phyloP scores from a whole-genome alignment of 2,113 vertebrate genomes.

The Potamarius usumacintae region DNA sequence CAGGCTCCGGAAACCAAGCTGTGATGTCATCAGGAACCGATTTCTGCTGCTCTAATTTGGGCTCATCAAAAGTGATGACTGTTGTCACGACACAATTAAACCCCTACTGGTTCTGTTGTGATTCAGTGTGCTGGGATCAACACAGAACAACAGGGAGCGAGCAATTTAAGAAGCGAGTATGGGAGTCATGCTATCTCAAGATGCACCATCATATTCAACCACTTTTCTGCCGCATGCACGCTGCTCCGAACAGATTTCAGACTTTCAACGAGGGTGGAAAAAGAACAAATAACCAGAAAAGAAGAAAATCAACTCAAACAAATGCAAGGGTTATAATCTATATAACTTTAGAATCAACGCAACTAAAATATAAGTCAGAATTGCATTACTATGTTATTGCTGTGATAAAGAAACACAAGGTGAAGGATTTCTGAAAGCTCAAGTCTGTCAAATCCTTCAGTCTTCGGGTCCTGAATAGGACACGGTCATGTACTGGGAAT shows the following conservation, averaged over 20 bases:
- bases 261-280: not conserved
- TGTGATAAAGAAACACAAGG: slow-evolving; percentile 12
- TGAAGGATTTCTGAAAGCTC: slow-evolving; percentile 35
- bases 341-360: not conserved
- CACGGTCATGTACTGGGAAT: slow-evolving; percentile 28
- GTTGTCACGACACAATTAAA: slow-evolving; percentile 46
- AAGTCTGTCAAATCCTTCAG: slow-evolving; percentile 55
- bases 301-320: not conserved
- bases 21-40: slow-evolving; percentile 39
- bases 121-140: slow-evolving; percentile 42
- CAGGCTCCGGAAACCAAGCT: slow-evolving; percentile 13
- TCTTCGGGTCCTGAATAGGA: slow-evolving; percentile 49
- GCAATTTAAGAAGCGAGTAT: slow-evolving; percentile 9
- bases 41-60: slow-evolving; percentile 44
- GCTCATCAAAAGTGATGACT: slow-evolving; percentile 37
- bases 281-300: not conserved
- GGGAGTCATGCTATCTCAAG: not conserved
- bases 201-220: not conserved
- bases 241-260: not conserved
- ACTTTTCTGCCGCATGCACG: not conserved
- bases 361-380: slow-evolving; percentile 6
- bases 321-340: not conserved
- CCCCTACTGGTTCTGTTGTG: slow-evolving; percentile 37
- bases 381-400: too few species aligned
- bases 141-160: slow-evolving; percentile 30